Percentiles rank a stretch among this genome's conserved stretches.
These are phyloP conservation scores for Dolichoris vasculosae DNA, from an alignment of 1,140 invertebrate genomes.

Conservation along the genomic window DNA sequence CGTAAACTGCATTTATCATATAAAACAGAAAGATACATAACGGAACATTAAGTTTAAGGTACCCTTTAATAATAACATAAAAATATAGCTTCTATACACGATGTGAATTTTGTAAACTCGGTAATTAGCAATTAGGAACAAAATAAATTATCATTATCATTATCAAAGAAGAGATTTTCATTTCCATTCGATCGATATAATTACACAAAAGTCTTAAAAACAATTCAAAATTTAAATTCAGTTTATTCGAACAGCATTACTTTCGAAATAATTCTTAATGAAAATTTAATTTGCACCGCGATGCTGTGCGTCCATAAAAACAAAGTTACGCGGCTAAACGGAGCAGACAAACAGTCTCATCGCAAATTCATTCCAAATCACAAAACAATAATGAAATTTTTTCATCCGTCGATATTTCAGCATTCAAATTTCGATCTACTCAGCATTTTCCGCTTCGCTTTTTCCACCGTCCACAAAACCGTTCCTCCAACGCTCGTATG, in stretches of 20 bases:
- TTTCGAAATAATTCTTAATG: neutral
- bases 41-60: neutral
- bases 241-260: neutral
- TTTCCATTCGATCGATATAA: neutral
- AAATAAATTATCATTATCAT: neutral
- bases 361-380: neutral
- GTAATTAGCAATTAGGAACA: no score
- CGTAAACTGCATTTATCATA: conserved; percentile 39
- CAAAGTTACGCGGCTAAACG: neutral
- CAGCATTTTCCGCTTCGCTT: neutral
- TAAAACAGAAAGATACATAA: conserved; percentile 18
- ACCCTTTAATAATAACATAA: neutral
- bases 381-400: neutral
- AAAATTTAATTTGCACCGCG: neutral
- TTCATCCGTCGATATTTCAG: neutral
- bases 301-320: neutral
- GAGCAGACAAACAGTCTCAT: neutral
- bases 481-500: neutral
- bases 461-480: neutral
- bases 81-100: neutral
- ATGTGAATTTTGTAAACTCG: neutral
- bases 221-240: neutral
- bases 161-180: neutral
- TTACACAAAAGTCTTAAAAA: neutral
- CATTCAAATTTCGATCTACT: neutral